Percentiles rank a stretch among this genome's conserved stretches.
These are phyloP conservation scores for Rhadina sibilatrix DNA, from an alignment of 2,113 vertebrate genomes.

Conservation along the genomic window DNA sequence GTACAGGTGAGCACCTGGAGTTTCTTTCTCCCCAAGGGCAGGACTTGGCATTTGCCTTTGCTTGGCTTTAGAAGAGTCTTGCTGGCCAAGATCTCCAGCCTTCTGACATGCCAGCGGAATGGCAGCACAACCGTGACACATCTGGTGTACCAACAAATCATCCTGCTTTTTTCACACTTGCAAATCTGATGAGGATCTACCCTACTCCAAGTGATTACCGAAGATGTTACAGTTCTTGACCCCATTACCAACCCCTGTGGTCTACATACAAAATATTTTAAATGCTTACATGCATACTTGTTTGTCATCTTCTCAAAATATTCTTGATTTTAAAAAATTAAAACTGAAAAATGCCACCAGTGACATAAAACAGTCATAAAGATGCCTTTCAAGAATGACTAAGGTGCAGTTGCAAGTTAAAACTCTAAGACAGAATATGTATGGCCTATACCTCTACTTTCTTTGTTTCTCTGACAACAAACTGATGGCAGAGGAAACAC, in stretches of 20 bases:
- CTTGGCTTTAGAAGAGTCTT: not conserved
- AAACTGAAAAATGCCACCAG: not conserved
- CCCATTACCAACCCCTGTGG: not conserved
- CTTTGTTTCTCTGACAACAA: not conserved
- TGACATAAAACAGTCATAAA: not conserved
- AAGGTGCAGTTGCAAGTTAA: not conserved
- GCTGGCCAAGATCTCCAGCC: not conserved
- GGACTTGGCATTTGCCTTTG: not conserved
- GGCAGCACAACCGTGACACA: not conserved
- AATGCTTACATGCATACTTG: not conserved
- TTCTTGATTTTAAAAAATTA: not conserved
- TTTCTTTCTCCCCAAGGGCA: not conserved
- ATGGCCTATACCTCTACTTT: not conserved
- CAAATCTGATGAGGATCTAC: not conserved
- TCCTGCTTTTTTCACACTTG: not conserved
- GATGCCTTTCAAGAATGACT: not conserved
- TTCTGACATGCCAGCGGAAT: rapidly evolving
- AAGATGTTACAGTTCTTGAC: not conserved
- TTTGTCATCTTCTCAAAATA: not conserved
- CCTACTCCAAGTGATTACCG: not conserved
- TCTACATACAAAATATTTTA: not conserved
- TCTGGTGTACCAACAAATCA: not conserved
- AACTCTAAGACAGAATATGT: not conserved
- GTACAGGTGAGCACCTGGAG: too few species aligned
- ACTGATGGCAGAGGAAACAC: not conserved